Evolutionary conservation across 2,888 invertebrate genomes (phyloP).

Genomic region (Corythucha ciliata): DNA sequence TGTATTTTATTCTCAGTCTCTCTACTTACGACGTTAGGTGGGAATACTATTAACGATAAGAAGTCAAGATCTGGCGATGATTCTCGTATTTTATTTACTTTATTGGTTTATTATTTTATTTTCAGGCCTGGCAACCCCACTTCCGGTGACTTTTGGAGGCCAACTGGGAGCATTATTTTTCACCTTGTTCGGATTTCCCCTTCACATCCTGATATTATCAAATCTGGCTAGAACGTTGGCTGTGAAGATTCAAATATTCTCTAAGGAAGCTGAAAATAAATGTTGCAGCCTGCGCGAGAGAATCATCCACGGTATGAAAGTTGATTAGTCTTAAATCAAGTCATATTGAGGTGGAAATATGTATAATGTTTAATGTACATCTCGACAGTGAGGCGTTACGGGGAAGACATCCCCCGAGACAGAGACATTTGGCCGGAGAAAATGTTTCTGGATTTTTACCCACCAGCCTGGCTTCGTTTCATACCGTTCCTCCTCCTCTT

Average conservation of each 20-base stretch:
- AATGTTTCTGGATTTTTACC: constrained; percentile 41
- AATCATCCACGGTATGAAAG: constrained; percentile 28
- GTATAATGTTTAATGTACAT: not conserved
- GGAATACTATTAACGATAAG: constrained; percentile 23
- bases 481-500: constrained; percentile 38
- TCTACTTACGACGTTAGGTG: constrained; percentile 61
- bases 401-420: constrained; percentile 24
- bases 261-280: constrained; percentile 37
- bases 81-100: not conserved
- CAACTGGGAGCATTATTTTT: constrained; percentile 54
- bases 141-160: constrained; percentile 56
- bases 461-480: constrained; percentile 30
- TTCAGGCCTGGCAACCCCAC: constrained; percentile 62
- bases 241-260: constrained; percentile 44
- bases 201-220: constrained; percentile 53
- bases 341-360: not conserved
- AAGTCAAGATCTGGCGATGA: not conserved
- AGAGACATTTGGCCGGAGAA: constrained; percentile 28
- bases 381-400: constrained; percentile 25
- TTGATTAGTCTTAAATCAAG: too few species aligned
- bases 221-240: constrained; percentile 47
- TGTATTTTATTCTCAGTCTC: constrained; percentile 58
- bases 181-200: constrained; percentile 56
- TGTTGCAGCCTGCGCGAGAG: constrained; percentile 24
- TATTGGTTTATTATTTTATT: constrained; percentile 20